Evolutionary conservation across 2,113 vertebrate species (phyloP), one percentile per base, ranked within the genome.

Genomic region (Anthoscopus minutus): DNA sequence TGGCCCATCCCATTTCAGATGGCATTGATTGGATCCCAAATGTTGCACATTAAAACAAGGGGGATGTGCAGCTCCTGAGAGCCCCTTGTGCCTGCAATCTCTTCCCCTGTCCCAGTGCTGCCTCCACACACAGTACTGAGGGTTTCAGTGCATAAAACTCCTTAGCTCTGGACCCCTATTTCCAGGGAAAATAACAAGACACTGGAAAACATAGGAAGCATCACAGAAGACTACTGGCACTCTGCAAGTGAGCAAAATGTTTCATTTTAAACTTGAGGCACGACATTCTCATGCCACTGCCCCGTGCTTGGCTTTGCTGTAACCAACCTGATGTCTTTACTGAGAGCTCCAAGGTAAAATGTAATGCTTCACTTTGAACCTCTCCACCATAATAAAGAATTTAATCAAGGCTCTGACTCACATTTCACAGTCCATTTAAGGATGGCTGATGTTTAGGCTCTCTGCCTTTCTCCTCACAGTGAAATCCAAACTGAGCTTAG

Each of bases 361-460:
- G 33, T 44, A 83, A 78, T 1, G 12, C 50, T 51, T 88, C 38
- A 35, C 84, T 97, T 96, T 88, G 82, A 95, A 93, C 22, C n/a
- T 92, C 31, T 9, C 10, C 4, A 2, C 24, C 28, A 27, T 35
- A 66, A 86, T 15, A 58, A 79, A 72, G 66, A 89, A 72, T 61
- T 76, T 94, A 94, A 76, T 70, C 70, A 73, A 73, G 50, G n/a
- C 44, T 78, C 50, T 73, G 42, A 79, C 33, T 92, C 72, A 51
- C 47, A 83, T 90, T 92, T 95, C 92, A 95, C 60, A 94, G 65
- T n/a, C 60, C 74, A 30, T 89, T 79, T 93, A 60, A 80, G 22
- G 21, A 15, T 37, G 17, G 56, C 15, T 73, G 38, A 66, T 86
- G 19, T 70, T 90, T 28, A 74, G 51, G 24, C 11, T 93, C 57